These are phyloP conservation scores for Eonycteris spelaea DNA, from an alignment of 2,113 vertebrate genomes.

Conservation along the genomic window DNA sequence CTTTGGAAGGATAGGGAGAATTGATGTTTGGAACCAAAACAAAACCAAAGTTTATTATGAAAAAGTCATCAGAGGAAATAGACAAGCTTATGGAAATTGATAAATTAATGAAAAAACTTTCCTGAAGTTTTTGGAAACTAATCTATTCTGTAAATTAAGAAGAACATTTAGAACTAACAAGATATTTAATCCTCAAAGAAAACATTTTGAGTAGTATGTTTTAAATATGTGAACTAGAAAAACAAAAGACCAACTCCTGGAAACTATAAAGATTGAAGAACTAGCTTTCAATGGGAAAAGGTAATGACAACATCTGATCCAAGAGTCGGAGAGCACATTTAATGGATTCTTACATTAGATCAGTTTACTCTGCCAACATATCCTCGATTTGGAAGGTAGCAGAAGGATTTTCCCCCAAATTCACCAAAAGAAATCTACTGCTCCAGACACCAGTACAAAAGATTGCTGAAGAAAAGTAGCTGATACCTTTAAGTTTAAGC, in stretches of 20 bases:
- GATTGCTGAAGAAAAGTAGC: background rate
- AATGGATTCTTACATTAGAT: background rate
- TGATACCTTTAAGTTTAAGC: background rate
- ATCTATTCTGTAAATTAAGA: slow-evolving; percentile 6
- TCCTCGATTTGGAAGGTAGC: background rate
- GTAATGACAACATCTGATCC: background rate
- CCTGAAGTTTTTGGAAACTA: slow-evolving; percentile 5
- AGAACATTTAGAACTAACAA: background rate
- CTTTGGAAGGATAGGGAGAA: background rate
- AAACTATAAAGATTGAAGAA: background rate
- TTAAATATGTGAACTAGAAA: slow-evolving; percentile 3
- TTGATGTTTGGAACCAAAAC: background rate
- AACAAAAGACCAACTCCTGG: background rate
- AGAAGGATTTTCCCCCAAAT: background rate
- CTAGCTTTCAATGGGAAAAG: background rate
- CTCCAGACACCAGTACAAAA: background rate
- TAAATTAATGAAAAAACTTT: background rate
- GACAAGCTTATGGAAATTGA: background rate
- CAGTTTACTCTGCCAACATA: background rate
- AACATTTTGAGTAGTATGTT: background rate
- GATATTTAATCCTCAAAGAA: background rate
- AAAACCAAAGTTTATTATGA: background rate
- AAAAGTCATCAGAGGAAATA: background rate
- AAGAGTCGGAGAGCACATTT: background rate
- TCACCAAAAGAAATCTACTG: background rate